These are phyloP conservation scores for Porites evermanni DNA, from an alignment of 92 coral and sea anemone genomes.

Conservation along the genomic window DNA sequence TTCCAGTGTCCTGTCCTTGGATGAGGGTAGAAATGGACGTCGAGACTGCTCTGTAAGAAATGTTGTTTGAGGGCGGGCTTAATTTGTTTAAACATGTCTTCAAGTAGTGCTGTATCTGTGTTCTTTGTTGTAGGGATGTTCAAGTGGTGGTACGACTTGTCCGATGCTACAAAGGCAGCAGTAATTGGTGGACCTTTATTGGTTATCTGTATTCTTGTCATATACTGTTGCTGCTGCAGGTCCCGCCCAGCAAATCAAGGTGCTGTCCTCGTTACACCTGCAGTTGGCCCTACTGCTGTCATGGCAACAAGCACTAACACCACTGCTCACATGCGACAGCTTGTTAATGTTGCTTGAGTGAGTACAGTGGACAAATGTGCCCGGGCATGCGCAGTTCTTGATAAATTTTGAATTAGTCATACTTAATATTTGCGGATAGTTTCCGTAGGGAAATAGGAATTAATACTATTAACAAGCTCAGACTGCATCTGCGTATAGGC, in stretches of 20 bases:
- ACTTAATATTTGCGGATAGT: too few species aligned
- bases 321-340: slow-evolving; percentile 41
- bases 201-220: slow-evolving; percentile 20
- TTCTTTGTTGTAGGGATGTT: slow-evolving; percentile 36
- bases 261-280: slow-evolving; percentile 25
- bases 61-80: too few species aligned
- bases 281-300: slow-evolving; percentile 44
- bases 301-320: slow-evolving; percentile 51
- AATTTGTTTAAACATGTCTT: too few species aligned
- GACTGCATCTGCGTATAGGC: too few species aligned
- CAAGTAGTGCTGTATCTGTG: too few species aligned
- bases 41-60: too few species aligned
- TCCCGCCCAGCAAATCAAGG: slow-evolving; percentile 12
- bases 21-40: too few species aligned
- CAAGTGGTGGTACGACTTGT: slow-evolving; percentile 49
- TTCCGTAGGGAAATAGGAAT: too few species aligned
- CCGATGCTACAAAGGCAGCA: background rate
- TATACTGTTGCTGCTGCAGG: slow-evolving; percentile 48
- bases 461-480: too few species aligned
- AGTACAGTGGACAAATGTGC: background rate
- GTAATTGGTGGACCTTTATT: slow-evolving; percentile 31
- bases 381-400: too few species aligned
- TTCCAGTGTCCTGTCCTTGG: too few species aligned
- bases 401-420: too few species aligned
- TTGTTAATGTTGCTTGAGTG: slow-evolving; percentile 30